Evolutionary conservation across 2,797 vertebrate genomes (phyloP).

Genomic region (Poeciliopsis infans): DNA sequence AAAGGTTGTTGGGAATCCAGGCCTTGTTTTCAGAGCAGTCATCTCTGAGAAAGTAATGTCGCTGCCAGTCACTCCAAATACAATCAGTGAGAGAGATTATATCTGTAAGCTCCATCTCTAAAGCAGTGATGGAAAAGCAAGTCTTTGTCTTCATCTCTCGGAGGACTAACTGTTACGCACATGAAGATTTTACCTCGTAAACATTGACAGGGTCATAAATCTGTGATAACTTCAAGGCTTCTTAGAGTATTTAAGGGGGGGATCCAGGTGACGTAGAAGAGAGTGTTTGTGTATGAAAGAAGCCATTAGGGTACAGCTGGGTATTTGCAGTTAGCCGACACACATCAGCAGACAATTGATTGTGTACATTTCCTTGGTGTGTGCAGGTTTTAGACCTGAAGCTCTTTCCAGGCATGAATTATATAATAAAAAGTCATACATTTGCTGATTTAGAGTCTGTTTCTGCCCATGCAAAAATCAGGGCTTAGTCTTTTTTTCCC

Average conservation of each 20-base stretch:
- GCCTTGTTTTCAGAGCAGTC: slow-evolving; percentile 33
- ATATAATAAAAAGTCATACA: not conserved
- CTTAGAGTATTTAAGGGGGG: slow-evolving; percentile 9
- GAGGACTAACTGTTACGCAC: slow-evolving; percentile 17
- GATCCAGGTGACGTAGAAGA: not conserved
- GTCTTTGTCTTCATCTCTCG: slow-evolving; percentile 28
- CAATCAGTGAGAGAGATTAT: slow-evolving; percentile 59
- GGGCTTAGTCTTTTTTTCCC: not conserved
- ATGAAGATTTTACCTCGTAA: slow-evolving; percentile 16
- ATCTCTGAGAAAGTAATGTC: slow-evolving; percentile 33
- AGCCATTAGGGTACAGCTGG: slow-evolving; percentile 14
- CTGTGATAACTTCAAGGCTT: not conserved
- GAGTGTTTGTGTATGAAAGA: slow-evolving; percentile 10
- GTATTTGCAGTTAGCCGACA: slow-evolving; percentile 19
- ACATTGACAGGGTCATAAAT: slow-evolving; percentile 19
- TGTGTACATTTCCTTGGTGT: not conserved
- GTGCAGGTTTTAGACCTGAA: not conserved
- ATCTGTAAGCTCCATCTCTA: slow-evolving; percentile 59
- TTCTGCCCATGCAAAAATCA: not conserved
- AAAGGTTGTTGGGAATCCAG: slow-evolving; percentile 11
- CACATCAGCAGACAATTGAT: not conserved
- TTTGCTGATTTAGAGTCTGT: not conserved
- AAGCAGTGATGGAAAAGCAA: slow-evolving; percentile 38
- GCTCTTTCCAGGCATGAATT: not conserved
- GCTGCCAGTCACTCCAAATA: slow-evolving; percentile 56